These are phyloP conservation scores for Eidolon helvum DNA, from an alignment of 2,113 vertebrate genomes.

Conservation along the genomic window DNA sequence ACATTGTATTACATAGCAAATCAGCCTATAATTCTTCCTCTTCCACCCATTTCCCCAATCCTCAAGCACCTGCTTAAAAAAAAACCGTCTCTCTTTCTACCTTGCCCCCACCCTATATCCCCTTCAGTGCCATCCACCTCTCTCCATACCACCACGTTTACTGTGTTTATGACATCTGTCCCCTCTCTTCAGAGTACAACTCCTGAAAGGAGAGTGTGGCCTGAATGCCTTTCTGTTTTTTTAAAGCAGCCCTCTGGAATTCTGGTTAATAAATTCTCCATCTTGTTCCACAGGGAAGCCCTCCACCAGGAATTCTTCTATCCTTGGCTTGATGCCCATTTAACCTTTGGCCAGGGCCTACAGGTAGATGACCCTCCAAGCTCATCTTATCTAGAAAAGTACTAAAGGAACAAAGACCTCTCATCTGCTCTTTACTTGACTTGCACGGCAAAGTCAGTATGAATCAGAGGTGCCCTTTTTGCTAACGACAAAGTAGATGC, in stretches of 20 bases:
- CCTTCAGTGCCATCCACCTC: background rate
- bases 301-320: background rate
- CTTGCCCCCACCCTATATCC: no score
- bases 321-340: background rate
- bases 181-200: background rate
- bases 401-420: background rate
- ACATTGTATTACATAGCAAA: background rate
- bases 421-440: background rate
- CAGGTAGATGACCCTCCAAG: background rate
- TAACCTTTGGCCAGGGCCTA: background rate
- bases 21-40: background rate
- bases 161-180: background rate
- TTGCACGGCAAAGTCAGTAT: background rate
- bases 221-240: background rate
- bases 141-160: background rate
- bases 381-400: background rate
- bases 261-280: background rate
- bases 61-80: background rate
- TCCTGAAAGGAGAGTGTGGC: background rate
- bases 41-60: background rate
- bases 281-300: background rate
- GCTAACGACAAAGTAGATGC: slow-evolving; percentile 1
- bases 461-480: slow-evolving; percentile 66
- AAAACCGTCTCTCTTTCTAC: background rate
- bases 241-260: background rate